A percentile compares a stretch with the other conserved stretches of the same genome.
Conservation (phyloP, 2,113 vertebrate species). For the Serilophus lunatus region DNA sequence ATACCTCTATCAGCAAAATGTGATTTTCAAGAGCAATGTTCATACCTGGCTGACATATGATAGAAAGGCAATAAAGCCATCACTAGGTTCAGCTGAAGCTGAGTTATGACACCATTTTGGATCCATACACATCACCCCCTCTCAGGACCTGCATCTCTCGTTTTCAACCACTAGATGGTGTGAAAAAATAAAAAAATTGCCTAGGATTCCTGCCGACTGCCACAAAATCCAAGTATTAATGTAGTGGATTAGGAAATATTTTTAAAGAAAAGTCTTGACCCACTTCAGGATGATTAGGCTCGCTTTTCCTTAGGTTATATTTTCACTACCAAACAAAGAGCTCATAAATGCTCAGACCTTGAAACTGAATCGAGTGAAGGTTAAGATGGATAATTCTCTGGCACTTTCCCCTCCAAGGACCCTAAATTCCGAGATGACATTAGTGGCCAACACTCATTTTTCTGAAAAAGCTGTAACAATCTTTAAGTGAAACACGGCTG, state of each 20-base stretch:
- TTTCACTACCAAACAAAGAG: constrained; percentile 30
- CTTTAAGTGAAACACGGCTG: not conserved
- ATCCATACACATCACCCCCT: constrained; percentile 13
- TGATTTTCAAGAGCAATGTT: constrained; percentile 65
- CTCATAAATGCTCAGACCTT: constrained; percentile 48
- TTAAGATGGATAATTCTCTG: constrained; percentile 52
- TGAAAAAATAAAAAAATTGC: constrained; percentile 71
- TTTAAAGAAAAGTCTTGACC: constrained; percentile 36
- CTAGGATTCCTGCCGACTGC: constrained; percentile 13
- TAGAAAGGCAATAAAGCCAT: constrained; percentile 72
- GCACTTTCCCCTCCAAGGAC: constrained; percentile 37
- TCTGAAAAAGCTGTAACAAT: constrained; percentile 38
- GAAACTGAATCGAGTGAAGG: constrained; percentile 34
- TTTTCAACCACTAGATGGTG: constrained; percentile 81
- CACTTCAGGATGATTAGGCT: not conserved
- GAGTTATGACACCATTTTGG: constrained; percentile 75
- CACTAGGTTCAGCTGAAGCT: constrained; percentile 56
- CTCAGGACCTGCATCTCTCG: constrained; percentile 67
- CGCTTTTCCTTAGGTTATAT: constrained; percentile 15
- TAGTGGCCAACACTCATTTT: constrained; percentile 35
- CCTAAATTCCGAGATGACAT: constrained; percentile 56
- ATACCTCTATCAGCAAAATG: constrained; percentile 53
- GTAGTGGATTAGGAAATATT: constrained; percentile 27
- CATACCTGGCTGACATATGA: constrained; percentile 66
- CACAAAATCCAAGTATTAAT: constrained; percentile 29